phyloP scores from a whole-genome alignment of 2,888 invertebrate species.

The Melitaea athalia region DNA sequence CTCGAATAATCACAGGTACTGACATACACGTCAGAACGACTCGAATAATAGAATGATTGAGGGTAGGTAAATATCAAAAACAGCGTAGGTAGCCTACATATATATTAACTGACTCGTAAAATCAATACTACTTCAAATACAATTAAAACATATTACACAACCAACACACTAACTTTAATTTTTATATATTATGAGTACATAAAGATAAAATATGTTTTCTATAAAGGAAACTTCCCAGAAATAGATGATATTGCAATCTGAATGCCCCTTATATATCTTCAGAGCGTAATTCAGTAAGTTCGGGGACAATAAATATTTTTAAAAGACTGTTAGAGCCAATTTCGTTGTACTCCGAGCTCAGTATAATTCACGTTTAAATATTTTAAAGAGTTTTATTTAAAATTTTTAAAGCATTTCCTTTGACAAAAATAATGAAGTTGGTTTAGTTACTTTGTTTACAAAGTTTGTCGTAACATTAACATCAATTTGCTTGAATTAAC shows the following conservation, averaged over 20 bases:
- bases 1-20: too few species aligned
- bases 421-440: background rate
- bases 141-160: too few species aligned
- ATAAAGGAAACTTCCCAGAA: background rate
- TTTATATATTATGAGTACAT: background rate
- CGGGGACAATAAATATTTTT: constrained; percentile 20
- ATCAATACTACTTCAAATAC: too few species aligned
- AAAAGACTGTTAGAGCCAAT: constrained; percentile 19
- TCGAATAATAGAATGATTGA: too few species aligned
- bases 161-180: background rate
- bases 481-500: too few species aligned
- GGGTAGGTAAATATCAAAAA: too few species aligned
- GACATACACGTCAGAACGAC: too few species aligned
- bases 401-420: constrained; percentile 6
- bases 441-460: background rate
- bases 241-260: constrained; percentile 3
- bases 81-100: too few species aligned
- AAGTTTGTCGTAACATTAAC: too few species aligned
- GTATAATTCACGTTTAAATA: constrained; percentile 18
- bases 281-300: constrained; percentile 7
- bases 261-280: constrained; percentile 1
- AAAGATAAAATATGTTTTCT: background rate
- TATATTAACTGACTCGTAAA: too few species aligned
- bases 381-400: constrained; percentile 18
- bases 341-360: constrained; percentile 9